Percentiles rank a stretch among this genome's conserved stretches.
Evolutionary conservation across 2,113 vertebrate species (phyloP).

Genomic region (Pterophyllum scalare): DNA sequence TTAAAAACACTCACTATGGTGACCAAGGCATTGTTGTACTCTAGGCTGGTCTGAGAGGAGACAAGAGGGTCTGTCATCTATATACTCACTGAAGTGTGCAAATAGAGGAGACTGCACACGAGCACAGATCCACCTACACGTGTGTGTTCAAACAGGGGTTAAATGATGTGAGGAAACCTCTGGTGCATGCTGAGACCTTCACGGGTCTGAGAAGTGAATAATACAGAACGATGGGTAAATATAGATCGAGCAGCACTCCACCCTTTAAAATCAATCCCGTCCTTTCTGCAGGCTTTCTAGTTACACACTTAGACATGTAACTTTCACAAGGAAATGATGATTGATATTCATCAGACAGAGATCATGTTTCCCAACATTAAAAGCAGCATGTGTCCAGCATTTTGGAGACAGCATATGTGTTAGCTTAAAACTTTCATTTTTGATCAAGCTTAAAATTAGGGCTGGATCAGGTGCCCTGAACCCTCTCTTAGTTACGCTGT

Average conservation of each 20-base stretch:
- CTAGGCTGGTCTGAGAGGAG: background rate
- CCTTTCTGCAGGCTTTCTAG: background rate
- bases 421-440: no score
- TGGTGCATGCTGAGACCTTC: constrained; percentile 7
- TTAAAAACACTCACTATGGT: constrained; percentile 59
- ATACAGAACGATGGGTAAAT: constrained; percentile 1
- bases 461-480: no score
- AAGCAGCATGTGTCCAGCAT: no score
- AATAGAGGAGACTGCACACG: background rate
- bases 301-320: background rate
- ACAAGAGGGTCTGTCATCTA: background rate
- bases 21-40: constrained; percentile 25
- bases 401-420: background rate
- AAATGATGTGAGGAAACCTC: background rate
- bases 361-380: background rate
- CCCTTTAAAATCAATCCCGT: background rate
- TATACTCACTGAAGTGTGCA: background rate
- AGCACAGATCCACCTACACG: background rate
- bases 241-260: background rate
- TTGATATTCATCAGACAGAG: background rate
- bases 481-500: no score
- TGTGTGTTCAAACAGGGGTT: background rate
- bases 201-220: background rate
- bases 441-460: no score
- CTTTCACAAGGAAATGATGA: background rate